A percentile compares a stretch with the other conserved stretches of the same genome.
Conservation (phyloP, 2,888 invertebrate species). For the Crocallis elinguaria region DNA sequence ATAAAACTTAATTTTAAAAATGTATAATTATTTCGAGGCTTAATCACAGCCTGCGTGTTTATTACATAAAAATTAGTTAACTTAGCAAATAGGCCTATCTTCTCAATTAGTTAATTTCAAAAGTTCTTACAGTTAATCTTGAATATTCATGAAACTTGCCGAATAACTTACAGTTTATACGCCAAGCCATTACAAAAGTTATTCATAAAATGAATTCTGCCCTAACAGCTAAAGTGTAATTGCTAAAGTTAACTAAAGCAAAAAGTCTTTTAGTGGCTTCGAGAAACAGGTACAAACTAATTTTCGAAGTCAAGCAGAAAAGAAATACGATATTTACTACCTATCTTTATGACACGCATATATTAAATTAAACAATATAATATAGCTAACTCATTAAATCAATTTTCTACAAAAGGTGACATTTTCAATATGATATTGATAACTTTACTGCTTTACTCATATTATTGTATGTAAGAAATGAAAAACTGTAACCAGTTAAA, state of each 20-base stretch:
- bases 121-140: conserved; percentile 13
- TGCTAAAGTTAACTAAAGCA: conserved; percentile 45
- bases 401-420: too few species aligned
- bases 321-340: conserved; percentile 21
- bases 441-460: too few species aligned
- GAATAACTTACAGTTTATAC: conserved; percentile 22
- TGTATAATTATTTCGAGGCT: background rate
- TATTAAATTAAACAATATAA: too few species aligned
- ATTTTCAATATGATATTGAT: too few species aligned
- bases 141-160: conserved; percentile 24
- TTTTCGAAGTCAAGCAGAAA: conserved; percentile 31
- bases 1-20: too few species aligned
- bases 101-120: conserved; percentile 18
- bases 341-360: too few species aligned
- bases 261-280: conserved; percentile 44
- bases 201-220: conserved; percentile 35
- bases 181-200: conserved; percentile 24
- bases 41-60: background rate
- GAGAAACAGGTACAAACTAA: conserved; percentile 35
- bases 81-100: conserved; percentile 7
- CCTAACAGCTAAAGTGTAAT: conserved; percentile 44
- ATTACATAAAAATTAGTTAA: background rate
- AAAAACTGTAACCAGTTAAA: too few species aligned
- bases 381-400: too few species aligned
- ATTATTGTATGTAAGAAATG: too few species aligned